phyloP scores from a whole-genome alignment of 2,113 vertebrate genomes.

The Phylloscopus whistleri region DNA sequence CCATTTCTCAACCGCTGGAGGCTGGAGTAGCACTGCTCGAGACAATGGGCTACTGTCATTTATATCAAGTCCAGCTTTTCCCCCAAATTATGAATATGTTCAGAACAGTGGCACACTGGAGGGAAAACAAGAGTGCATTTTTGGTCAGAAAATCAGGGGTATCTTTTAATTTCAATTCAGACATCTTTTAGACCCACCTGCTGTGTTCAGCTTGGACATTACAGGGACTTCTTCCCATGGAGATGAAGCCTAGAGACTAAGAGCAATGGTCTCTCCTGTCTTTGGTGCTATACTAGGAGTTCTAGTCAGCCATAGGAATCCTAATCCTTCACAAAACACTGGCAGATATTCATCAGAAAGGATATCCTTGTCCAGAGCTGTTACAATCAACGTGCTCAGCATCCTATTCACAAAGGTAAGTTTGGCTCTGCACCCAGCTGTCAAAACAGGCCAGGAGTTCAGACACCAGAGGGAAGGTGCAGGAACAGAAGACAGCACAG shows the following conservation, averaged over 20 bases:
- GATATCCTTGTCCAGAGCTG: neutral
- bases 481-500: neutral
- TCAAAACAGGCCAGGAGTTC: conserved; percentile 13
- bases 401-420: neutral
- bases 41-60: neutral
- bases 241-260: neutral
- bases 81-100: neutral
- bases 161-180: neutral
- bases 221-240: neutral
- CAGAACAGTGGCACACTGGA: neutral
- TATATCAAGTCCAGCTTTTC: neutral
- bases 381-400: neutral
- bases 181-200: neutral
- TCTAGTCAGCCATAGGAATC: neutral
- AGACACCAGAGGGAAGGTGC: neutral
- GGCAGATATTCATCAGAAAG: neutral
- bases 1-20: neutral
- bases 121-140: neutral
- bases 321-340: neutral
- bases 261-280: neutral
- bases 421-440: neutral
- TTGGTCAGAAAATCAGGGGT: neutral
- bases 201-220: neutral
- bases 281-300: neutral
- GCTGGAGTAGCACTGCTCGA: neutral